phyloP scores from a whole-genome alignment of 2,797 vertebrate species.

The Amblyopsis hoosieri region DNA sequence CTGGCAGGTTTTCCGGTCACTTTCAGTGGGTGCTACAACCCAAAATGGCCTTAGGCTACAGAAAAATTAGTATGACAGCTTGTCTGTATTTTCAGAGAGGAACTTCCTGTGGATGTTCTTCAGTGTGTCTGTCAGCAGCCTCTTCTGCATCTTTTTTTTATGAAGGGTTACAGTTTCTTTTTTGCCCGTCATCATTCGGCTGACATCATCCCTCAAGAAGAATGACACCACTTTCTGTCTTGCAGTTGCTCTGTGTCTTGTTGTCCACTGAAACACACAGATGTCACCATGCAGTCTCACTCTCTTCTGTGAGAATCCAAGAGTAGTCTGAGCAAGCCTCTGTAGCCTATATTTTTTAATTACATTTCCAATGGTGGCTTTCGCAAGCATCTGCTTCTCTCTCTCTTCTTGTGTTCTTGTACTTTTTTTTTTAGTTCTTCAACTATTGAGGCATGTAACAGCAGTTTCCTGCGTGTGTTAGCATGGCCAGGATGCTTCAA shows the following conservation, averaged over 20 bases:
- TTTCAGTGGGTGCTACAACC: constrained; percentile 15
- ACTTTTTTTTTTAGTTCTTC: background rate
- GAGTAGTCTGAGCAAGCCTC: background rate
- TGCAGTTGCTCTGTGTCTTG: background rate
- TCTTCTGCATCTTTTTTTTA: constrained; percentile 8
- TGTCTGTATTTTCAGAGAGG: constrained; percentile 7
- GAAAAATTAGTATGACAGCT: constrained; percentile 6
- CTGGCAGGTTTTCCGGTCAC: constrained; percentile 20
- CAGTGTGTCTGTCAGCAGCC: constrained; percentile 1
- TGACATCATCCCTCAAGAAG: too few relatives aligned
- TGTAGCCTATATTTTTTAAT: background rate
- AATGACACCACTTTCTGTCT: background rate
- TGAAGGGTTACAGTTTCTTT: constrained; percentile 1
- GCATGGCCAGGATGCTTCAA: background rate
- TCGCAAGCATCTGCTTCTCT: background rate
- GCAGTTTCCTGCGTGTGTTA: background rate
- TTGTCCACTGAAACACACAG: background rate
- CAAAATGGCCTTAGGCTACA: constrained; percentile 22
- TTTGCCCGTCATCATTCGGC: too few relatives aligned
- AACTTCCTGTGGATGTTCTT: constrained; percentile 18
- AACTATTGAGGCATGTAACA: background rate
- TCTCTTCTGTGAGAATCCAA: background rate
- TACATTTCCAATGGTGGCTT: background rate
- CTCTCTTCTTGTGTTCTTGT: background rate
- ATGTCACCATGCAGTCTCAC: background rate